Evolutionary conservation across 2,888 invertebrate genomes (phyloP), one percentile per base, ranked within the genome.

Genomic region (Boloria selene): DNA sequence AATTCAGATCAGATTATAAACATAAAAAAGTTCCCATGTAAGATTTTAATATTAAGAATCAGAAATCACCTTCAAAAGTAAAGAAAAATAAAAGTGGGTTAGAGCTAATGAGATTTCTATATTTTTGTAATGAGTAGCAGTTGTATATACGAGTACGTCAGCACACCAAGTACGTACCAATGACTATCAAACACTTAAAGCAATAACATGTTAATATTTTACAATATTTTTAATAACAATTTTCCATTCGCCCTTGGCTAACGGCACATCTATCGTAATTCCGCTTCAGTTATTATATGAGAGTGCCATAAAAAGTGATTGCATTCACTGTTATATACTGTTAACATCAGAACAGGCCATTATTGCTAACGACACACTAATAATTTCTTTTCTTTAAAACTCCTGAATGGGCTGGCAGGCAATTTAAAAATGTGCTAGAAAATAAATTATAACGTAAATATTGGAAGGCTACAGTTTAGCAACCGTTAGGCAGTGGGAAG

Each of bases 311-410:
- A 59, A 58, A 65, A 65, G 61, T 58, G 45, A 65, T 59, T 62
- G 59, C 61, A 54, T 53, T 64, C 17, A 44, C 58, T 52, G 38
- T 53, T 68, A 64, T 61, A 54, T 68, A 59, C 61, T 65, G 61
- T 53, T 62, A 58, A 56, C 49, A n/a, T 59, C 17, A 59, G 61
- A 58, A 52, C 63, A 51, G 18, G 49, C 45, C 55, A 63, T 69
- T 65, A 66, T 56, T 66, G 69, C 49, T 45, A 14, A 49, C 63
- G 69, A 66, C 66, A 64, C 51, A 14, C 52, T 56, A 61, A 66
- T 69, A 65, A 69, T 63, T 65, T 65, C 26, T 61, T 61, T 61
- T 51, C 55, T 56, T 38, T 38, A 49, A n/a, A 60, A 52, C 54
- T 51, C 54, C 18, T 50, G 53, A 60, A 60, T 14, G 50, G 26